Base-by-base conservation (phyloP, 2,888 invertebrate species). In the Lapara coniferarum region DNA sequence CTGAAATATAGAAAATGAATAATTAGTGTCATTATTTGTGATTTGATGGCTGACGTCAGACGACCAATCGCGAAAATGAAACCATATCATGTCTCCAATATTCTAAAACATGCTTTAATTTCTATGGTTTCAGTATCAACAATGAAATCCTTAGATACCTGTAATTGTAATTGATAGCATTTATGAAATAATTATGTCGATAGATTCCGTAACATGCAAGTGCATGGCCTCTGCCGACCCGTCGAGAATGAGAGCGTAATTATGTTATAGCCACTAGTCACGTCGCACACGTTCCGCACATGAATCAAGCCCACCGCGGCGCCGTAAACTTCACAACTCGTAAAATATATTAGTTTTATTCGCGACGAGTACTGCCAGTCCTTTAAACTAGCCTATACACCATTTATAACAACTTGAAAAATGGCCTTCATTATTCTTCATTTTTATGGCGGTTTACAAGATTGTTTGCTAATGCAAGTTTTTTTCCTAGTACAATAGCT, bases 1-100 rank as follows among this genome's bases (percentile, higher is more conserved):
- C 97, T 98, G 95, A 19, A 95, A 94, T 8, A 63, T 1, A 19
- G 19, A 49, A 6, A 63, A 19, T 13, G 7, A 63, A 7, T 6
- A 10, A 19, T 63, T 63, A 49, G 49, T 2, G 14, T 37, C 1
- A 19, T 37, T 37, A 19, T 37, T 37, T 37, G 37, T 37, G 37
- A 37, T 37, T 37, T 8, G 37, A 37, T 2, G 8, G 37, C 37
- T 37, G 37, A 37, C 0, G 8, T 37, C 8, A 37, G 37, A 0
- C 37, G 37, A 7, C 7, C 8, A 37, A 37, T 7, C 37, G 25
- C 8, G 37, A 7, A 7, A 37, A 37, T 37, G 3, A 5, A 37
- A 37, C 37, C 37, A 37, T 3, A 2, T 37, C 4, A 37, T 37
- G 5, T 37, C 37, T 37, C 7, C 37, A 37, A 37, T 37, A 25